Percentiles rank a stretch among this genome's conserved stretches.
Conservation (phyloP, 2,888 invertebrate species). For the Tipula helvola region DNA sequence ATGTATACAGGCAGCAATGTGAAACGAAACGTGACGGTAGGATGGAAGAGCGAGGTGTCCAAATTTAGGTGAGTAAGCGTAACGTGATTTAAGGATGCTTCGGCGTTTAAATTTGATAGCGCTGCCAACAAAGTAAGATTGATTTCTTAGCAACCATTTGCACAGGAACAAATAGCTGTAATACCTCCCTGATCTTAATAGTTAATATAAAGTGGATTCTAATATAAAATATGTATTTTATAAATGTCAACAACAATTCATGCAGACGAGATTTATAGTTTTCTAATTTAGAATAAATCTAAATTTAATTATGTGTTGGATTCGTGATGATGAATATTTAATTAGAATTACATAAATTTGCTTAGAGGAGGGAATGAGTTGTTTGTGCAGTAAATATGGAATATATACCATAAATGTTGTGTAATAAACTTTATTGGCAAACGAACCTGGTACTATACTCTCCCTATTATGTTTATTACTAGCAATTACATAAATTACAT, state of each 20-base stretch:
- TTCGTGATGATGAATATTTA: neutral
- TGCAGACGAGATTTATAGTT: neutral
- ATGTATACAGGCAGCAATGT: too few relatives aligned
- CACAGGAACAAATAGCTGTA: too few relatives aligned
- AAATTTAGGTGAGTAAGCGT: too few relatives aligned
- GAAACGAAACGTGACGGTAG: too few relatives aligned
- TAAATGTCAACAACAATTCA: neutral
- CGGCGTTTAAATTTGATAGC: too few relatives aligned
- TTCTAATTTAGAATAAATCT: neutral
- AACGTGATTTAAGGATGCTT: too few relatives aligned
- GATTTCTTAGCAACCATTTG: too few relatives aligned
- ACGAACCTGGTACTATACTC: neutral
- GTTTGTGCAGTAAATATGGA: neutral
- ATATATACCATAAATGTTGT: neutral
- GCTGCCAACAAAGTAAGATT: too few relatives aligned
- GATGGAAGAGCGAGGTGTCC: too few relatives aligned
- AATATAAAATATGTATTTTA: too few relatives aligned
- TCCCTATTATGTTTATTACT: neutral
- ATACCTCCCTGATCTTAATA: too few relatives aligned
- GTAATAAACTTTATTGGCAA: neutral
- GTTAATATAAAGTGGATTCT: too few relatives aligned
- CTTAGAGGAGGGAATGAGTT: neutral
- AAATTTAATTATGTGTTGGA: neutral
- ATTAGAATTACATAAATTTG: neutral
- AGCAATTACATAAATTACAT: neutral